Conservation (phyloP, 1,140 invertebrate species). For the Semibalanus balanoides region DNA sequence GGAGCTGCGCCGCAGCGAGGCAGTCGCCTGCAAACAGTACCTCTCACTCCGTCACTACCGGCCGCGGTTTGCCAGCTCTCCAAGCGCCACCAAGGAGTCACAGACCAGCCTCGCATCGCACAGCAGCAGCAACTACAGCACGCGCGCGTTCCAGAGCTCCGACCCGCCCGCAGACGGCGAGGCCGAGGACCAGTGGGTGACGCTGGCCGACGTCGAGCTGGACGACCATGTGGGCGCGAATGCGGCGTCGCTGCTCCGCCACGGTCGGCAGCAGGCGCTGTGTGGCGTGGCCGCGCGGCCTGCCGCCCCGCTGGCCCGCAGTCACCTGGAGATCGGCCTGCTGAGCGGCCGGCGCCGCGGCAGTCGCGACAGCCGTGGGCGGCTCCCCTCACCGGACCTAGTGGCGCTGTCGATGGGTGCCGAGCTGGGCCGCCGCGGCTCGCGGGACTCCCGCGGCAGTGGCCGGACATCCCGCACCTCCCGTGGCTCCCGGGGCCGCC, state of each 20-base stretch:
- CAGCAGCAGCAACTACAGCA: not conserved
- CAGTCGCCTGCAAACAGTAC: not conserved
- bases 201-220: not conserved
- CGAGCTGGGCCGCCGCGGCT: not conserved
- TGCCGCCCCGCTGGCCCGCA: not conserved
- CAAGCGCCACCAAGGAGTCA: not conserved
- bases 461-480: not conserved
- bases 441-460: too few species aligned
- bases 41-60: not conserved
- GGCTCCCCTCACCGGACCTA: not conserved
- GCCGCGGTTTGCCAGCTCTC: not conserved
- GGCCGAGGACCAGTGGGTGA: not conserved
- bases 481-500: not conserved
- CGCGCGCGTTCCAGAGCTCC: not conserved
- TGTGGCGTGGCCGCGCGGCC: too few species aligned
- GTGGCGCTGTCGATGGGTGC: not conserved
- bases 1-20: not conserved
- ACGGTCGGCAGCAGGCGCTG: not conserved
- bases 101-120: not conserved
- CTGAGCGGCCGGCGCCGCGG: not conserved
- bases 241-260: not conserved
- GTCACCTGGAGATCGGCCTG: not conserved
- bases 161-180: not conserved
- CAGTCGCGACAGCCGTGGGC: too few species aligned
- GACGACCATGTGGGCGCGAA: not conserved